A percentile compares a stretch with the other conserved stretches of the same genome.
Evolutionary conservation across 1,140 invertebrate species (phyloP).

Genomic region (Idris sp.): DNA sequence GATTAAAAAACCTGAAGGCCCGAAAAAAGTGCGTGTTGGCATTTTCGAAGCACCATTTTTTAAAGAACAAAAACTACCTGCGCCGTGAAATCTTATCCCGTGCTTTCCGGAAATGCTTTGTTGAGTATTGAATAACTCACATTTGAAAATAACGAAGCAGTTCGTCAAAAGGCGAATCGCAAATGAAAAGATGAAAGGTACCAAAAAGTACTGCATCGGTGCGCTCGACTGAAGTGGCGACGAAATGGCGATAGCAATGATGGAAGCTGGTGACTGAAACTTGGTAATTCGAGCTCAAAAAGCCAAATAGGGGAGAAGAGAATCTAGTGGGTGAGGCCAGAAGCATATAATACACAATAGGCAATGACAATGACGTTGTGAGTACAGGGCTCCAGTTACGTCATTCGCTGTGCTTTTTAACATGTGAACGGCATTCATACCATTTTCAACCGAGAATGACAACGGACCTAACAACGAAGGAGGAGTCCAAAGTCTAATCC

Average conservation of each 20-base stretch:
- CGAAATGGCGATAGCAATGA: conserved; percentile 36
- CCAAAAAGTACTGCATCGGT: conserved; percentile 24
- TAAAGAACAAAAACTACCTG: too few species aligned
- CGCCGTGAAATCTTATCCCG: conserved; percentile 42
- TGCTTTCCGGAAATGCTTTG: conserved; percentile 73
- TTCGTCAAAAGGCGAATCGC: conserved; percentile 77
- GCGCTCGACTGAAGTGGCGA: conserved; percentile 34
- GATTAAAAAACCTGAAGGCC: too few species aligned
- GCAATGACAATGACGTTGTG: conserved; percentile 40
- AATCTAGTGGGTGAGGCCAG: conserved; percentile 48
- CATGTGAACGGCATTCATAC: conserved; percentile 21
- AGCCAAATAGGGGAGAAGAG: conserved; percentile 62
- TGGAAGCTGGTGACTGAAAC: conserved; percentile 58
- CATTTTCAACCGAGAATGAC: conserved; percentile 5
- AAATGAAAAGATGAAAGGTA: conserved; percentile 65
- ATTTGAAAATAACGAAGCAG: conserved; percentile 77
- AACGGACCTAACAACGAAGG: conserved; percentile 7
- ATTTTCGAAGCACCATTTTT: too few species aligned
- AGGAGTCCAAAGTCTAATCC: conserved; percentile 16
- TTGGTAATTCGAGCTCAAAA: conserved; percentile 68
- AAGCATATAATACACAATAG: conserved; percentile 17
- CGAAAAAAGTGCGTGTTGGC: too few species aligned
- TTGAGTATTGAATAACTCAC: conserved; percentile 73
- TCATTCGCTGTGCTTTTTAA: conserved; percentile 44
- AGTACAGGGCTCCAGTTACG: conserved; percentile 39